A percentile compares a stretch with the other conserved stretches of the same genome.
Evolutionary conservation across 2,113 vertebrate species (phyloP).

Genomic region (Nyctibius bracteatus): DNA sequence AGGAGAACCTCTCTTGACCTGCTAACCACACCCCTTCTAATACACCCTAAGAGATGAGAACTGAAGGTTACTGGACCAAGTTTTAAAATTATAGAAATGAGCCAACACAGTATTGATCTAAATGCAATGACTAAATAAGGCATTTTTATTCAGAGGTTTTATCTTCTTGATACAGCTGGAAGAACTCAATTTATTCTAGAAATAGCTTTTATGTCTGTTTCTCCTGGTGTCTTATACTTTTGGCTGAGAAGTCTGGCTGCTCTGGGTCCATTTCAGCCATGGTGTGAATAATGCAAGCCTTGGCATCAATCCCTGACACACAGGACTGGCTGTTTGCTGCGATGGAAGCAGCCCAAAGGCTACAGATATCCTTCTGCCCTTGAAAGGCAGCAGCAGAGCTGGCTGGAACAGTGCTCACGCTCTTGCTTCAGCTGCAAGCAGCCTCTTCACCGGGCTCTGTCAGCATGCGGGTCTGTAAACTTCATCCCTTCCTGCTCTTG

Average conservation of each 20-base stretch:
- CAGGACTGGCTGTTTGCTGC: background rate
- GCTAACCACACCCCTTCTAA: too few species aligned
- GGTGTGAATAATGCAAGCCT: background rate
- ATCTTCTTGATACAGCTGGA: background rate
- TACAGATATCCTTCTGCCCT: background rate
- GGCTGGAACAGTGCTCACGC: rapidly evolving
- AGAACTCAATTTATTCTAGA: background rate
- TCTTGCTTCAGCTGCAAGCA: background rate
- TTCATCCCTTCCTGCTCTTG: background rate
- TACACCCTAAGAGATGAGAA: background rate
- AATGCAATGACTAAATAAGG: background rate
- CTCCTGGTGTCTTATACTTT: background rate
- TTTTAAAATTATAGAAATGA: background rate
- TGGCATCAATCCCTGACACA: background rate
- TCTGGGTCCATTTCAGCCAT: background rate
- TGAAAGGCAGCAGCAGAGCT: background rate
- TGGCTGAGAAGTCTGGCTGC: background rate
- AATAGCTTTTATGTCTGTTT: background rate
- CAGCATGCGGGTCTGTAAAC: background rate
- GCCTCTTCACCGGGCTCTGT: background rate
- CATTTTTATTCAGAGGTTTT: background rate
- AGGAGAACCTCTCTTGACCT: too few species aligned
- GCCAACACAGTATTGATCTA: background rate
- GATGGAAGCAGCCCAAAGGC: background rate
- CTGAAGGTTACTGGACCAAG: background rate